phyloP scores from a whole-genome alignment of 2,113 vertebrate genomes.

The Naja naja region DNA sequence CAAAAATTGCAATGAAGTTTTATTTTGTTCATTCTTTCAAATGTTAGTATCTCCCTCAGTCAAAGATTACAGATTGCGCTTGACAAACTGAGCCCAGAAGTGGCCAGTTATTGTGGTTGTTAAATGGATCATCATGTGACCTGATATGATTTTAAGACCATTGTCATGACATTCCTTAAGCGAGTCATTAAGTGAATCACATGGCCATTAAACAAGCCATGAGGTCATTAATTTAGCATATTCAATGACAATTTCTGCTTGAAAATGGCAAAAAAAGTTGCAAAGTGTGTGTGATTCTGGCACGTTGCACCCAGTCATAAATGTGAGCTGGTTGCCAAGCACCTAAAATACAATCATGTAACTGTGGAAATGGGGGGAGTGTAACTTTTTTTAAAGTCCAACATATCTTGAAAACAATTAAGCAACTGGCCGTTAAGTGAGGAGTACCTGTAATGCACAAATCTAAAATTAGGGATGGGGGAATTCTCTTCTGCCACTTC shows the following conservation, averaged over 20 bases:
- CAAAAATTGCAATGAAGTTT: background rate
- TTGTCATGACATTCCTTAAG: background rate
- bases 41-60: background rate
- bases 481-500: background rate
- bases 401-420: background rate
- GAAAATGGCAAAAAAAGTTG: background rate
- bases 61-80: background rate
- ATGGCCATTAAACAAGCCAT: background rate
- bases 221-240: background rate
- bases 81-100: background rate
- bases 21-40: background rate
- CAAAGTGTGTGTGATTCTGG: background rate
- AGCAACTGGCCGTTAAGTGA: background rate
- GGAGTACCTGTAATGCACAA: background rate
- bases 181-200: background rate
- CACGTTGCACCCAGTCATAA: background rate
- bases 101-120: background rate
- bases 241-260: background rate
- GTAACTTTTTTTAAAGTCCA: background rate
- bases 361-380: background rate
- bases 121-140: background rate
- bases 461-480: background rate
- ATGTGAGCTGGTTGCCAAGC: background rate
- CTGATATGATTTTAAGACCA: background rate
- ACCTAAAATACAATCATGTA: background rate